Base-by-base conservation (phyloP, 1,140 invertebrate genomes). In the Drosophila fuyamai region DNA sequence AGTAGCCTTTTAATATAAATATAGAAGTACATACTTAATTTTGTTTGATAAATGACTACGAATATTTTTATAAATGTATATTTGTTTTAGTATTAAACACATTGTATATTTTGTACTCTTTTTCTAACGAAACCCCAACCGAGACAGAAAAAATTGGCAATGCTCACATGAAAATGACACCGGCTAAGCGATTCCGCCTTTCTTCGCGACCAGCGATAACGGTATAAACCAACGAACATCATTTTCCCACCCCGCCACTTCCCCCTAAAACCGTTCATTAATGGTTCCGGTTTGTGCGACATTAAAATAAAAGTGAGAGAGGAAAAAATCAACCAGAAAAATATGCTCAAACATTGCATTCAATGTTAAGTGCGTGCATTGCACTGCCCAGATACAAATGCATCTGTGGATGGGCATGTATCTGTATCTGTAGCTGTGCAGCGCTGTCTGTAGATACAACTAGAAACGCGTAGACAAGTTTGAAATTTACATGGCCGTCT, bases 281-380 rank as follows among this genome's bases (percentile, higher is more conserved):
- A 57, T 53, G 51, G 57, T 85, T 85, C 82, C 82, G 82, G 82
- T 71, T 85, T 82, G 68, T 82, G 83, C 40, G 58, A 55, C 72
- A 83, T 83, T 76, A 76, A 84, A 66, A 86, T 78, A 77, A 85
- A 81, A 75, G 29, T 51, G 35, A 35, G 65, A 60, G 51, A 60
- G 60, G n/a, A 16, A 44, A 63, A 63, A 63, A 59, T 40, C 76
- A 71, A 36, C 44, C 63, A 67, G 23, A 62, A 70, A 81, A 27
- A 50, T 63, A 81, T 85, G 73, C 72, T 75, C 32, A 47, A 74
- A 44, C 77, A 80, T 59, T 65, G 57, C 74, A 66, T 79, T 88
- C 82, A 86, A 82, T 82, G 75, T 68, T 88, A 61, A 79, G 51
- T 63, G 70, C 83, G 82, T 73, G 41, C 82, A 79, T 68, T 88